Base-by-base conservation (phyloP, 2,888 invertebrate genomes). In the Cephus nigrinus region DNA sequence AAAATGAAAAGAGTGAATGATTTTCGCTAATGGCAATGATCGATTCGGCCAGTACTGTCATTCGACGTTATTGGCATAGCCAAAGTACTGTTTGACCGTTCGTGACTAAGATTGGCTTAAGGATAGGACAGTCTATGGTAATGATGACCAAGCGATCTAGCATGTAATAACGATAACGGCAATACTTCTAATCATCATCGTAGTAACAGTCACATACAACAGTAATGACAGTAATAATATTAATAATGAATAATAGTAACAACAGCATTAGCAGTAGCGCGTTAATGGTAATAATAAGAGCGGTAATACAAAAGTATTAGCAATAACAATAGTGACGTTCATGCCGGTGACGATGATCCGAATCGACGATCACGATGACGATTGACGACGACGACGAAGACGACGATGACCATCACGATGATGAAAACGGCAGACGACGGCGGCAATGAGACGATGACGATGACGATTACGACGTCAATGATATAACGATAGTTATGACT, bases 401-500 rank as follows among this genome's bases (percentile, higher is more conserved):
- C 34, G 74, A 69, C 35, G 69, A 55, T 74, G 35, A 74, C 36
- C 30, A 75, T 73, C 69, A 69, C 68, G 73, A 68, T 34, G 73
- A 69, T 35, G 73, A 71, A 30, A 75, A 74, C 34, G n/a, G 69
- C 69, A 69, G 69, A 75, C 72, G 73, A 68, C 36, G 32, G 40
- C 71, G 36, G 76, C 73, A 69, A 78, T 76, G 35, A 36, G 75
- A 72, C 74, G 74, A 69, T 35, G 69, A 35, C 72, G 32, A 78
- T 69, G 74, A 76, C 23, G 32, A 78, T 34, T 31, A 75, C 69
- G 75, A 68, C 33, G 69, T 69, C 55, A 75, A 68, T 69, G 55
- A 68, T 35, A 12, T 32, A 72, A 75, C 71, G 72, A 87, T 81
- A 81, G 78, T 86, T 88, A 82, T 89, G 88, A 89, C 88, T 89